These are phyloP conservation scores for Nebria salina DNA, from an alignment of 2,888 invertebrate species.

Conservation along the genomic window DNA sequence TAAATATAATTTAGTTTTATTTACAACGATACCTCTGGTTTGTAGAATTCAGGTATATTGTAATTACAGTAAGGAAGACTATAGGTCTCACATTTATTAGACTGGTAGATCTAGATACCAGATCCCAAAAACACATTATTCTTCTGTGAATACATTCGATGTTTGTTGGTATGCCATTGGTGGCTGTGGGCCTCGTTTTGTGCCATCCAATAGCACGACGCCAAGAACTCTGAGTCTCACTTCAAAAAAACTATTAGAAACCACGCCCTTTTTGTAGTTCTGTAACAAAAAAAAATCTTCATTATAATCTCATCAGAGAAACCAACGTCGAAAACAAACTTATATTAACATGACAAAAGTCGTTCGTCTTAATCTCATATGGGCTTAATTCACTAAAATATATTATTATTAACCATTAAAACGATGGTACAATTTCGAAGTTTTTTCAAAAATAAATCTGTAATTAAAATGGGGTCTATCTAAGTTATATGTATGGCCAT, in stretches of 20 bases:
- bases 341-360: conserved; percentile 29
- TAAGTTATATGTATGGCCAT: not conserved
- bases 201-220: conserved; percentile 52
- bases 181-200: conserved; percentile 52
- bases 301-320: conserved; percentile 43
- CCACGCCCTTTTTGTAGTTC: conserved; percentile 50
- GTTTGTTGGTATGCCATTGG: conserved; percentile 50
- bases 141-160: conserved; percentile 26
- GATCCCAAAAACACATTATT: conserved; percentile 31
- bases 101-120: conserved; percentile 26
- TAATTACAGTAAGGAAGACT: not conserved
- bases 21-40: too few species aligned
- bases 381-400: not conserved
- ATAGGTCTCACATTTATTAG: conserved; percentile 17
- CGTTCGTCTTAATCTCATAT: conserved; percentile 33
- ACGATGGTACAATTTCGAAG: not conserved
- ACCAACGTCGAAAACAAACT: conserved; percentile 25
- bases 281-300: conserved; percentile 36
- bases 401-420: not conserved
- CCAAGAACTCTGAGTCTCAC: not conserved
- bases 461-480: not conserved
- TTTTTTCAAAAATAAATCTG: not conserved
- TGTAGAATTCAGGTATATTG: not conserved
- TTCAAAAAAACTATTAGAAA: conserved; percentile 43
- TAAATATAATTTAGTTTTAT: too few species aligned